Percentiles rank a stretch among this genome's conserved stretches.
Conservation (phyloP, 1,140 invertebrate species). For the Lasioglossum albipes region DNA sequence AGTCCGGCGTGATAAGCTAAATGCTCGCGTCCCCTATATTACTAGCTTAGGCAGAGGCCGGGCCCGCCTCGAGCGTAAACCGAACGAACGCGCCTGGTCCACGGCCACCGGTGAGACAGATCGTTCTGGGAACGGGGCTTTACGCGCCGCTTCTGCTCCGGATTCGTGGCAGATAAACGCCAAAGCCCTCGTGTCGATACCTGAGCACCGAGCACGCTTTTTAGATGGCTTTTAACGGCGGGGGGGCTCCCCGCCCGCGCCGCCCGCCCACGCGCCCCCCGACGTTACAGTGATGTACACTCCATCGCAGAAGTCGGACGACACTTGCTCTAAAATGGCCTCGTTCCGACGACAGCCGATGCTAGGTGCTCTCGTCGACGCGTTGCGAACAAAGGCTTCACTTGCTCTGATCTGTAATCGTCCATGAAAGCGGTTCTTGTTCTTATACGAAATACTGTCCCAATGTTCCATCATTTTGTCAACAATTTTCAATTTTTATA, state of each 20-base stretch:
- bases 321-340: too few relatives aligned
- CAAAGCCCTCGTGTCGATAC: not conserved
- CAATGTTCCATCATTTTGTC: too few relatives aligned
- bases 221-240: not conserved
- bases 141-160: conserved; percentile 19
- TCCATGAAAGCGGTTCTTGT: too few relatives aligned
- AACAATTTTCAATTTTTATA: too few relatives aligned
- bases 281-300: too few relatives aligned
- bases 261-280: not conserved
- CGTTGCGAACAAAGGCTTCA: too few relatives aligned
- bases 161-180: conserved; percentile 28
- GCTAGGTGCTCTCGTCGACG: too few relatives aligned
- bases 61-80: conserved; percentile 48
- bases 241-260: too few relatives aligned
- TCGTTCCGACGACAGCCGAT: too few relatives aligned
- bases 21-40: conserved; percentile 63
- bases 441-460: too few relatives aligned
- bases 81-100: conserved; percentile 32
- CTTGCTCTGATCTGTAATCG: too few relatives aligned
- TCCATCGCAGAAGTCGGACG: too few relatives aligned
- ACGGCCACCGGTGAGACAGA: conserved; percentile 40
- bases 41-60: conserved; percentile 40
- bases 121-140: conserved; percentile 27
- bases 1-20: conserved; percentile 63
- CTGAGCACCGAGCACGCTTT: not conserved